Evolutionary conservation across 2,113 vertebrate species (phyloP), one percentile per base, ranked within the genome.

Genomic region (Pholis gunnellus): DNA sequence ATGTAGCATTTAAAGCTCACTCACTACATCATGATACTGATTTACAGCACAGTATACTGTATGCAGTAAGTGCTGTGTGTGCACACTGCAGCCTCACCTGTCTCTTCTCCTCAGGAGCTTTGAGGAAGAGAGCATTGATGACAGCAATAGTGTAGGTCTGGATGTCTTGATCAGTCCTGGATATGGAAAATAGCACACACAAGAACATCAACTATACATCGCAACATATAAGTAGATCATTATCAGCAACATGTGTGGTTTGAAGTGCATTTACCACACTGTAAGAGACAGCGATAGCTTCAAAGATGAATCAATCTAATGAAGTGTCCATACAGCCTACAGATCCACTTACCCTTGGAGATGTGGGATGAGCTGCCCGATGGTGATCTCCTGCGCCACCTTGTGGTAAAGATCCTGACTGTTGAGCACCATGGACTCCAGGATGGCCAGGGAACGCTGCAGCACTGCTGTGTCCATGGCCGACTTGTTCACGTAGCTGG

Each of bases 351-450:
- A 99, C 98, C 98, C 98, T 87, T 99, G 97, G 22, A 99, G 96
- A 83, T 99, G 98, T 9, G 98, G 97, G 71, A 99, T 99, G 75
- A 99, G 96, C 78, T 99, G 98, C 46, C 98, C 98, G 22, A 99
- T 99, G n/a, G 98, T 99, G 90, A 99, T 99, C 95, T 99, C 98
- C 82, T 99, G 98, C 0, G 98, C 98, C 94, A 99, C 98, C 89
- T 99, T 99, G 95, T 99, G 97, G 95, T 99, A 99, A 31, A 99
- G 96, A 89, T 99, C 98, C 5, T 99, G 98, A 85, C 98, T 99
- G 68, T 99, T 99, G 83, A 99, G 96, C 86, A 99, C 98, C 98
- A 99, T 99, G 0, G 98, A 99, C 87, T 99, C 98, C 91, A 99
- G 92, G 88, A 99, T 99, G 69, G 98, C 98, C 80, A 99, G 92